Evolutionary conservation across 2,113 vertebrate genomes (phyloP), one percentile per base, ranked within the genome.

Genomic region (Thalassoma bifasciatum): DNA sequence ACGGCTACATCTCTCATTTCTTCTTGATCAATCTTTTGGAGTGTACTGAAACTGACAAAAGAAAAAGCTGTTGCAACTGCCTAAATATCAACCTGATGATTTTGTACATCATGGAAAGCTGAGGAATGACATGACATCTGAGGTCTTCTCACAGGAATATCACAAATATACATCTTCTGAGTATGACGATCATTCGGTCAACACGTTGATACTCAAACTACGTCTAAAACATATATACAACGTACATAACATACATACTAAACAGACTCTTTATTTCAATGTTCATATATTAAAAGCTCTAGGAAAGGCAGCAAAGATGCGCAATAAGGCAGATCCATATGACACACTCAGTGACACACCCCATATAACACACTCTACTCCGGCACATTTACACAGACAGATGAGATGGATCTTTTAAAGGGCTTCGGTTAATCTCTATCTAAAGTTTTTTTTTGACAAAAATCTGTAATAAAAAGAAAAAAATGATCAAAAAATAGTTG

Each of bases 231-330:
- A 88, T 90, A 90, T 82, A 84, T 77, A 86, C 88, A 86, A 87
- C 89, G 88, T 72, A 89, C 83, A 79, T 83, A 87, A 87, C 89
- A 89, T 72, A 89, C 83, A 79, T 83, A 87, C 81, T 83, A 84
- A 84, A 91, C 84, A 74, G 82, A 91, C 72, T 77, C 71, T 86
- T 79, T 81, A 85, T 88, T 89, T 88, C 46, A 82, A 75, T 86
- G 77, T 83, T 81, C 66, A 86, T 88, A 90, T 91, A 90, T 92
- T 90, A 89, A 91, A 92, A 91, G 91, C 90, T 93, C 86, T 91
- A 88, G 87, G 81, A 92, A 93, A 93, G 92, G 92, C 92, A 92
- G 91, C 92, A 86, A 86, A 92, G 86, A 93, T 91, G 88, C 83
- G 84, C 81, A 85, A 87, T 93, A 93, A 93, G 92, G 92, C 92